A percentile compares a stretch with the other conserved stretches of the same genome.
Evolutionary conservation across 2,113 vertebrate genomes (phyloP).

Genomic region (Struthidea cinerea): DNA sequence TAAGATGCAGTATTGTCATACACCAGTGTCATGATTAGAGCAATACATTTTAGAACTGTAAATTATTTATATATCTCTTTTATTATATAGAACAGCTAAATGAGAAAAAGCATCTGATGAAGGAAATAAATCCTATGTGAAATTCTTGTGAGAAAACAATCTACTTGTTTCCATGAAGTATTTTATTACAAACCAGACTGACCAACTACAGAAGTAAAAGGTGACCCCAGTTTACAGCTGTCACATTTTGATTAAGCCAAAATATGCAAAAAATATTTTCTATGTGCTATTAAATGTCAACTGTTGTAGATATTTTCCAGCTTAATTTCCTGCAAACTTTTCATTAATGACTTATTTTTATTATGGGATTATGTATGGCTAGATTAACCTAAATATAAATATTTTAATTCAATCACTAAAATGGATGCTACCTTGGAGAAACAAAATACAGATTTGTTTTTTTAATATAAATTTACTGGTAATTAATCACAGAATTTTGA

Average conservation of each 20-base stretch:
- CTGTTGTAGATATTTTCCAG: background rate
- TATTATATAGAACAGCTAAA: background rate
- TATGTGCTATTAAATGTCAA: background rate
- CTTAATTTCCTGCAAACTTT: background rate
- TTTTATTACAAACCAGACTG: background rate
- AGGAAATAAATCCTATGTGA: conserved; percentile 11
- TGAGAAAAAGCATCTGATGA: background rate
- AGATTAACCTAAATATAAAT: background rate
- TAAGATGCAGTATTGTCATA: background rate
- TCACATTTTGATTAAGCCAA: background rate
- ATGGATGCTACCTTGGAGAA: background rate
- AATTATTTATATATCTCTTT: background rate
- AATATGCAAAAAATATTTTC: background rate
- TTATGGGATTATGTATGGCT: background rate
- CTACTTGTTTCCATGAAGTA: background rate
- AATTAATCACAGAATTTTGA: background rate
- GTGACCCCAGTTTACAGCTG: background rate
- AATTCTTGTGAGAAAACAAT: background rate
- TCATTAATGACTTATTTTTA: background rate
- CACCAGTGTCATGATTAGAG: background rate
- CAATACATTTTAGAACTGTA: background rate
- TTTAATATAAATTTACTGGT: background rate
- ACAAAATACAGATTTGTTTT: background rate
- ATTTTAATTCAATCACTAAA: background rate
- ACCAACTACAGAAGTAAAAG: background rate